Conservation (phyloP, 2,113 vertebrate genomes). For the Nannobrachium achirus region DNA sequence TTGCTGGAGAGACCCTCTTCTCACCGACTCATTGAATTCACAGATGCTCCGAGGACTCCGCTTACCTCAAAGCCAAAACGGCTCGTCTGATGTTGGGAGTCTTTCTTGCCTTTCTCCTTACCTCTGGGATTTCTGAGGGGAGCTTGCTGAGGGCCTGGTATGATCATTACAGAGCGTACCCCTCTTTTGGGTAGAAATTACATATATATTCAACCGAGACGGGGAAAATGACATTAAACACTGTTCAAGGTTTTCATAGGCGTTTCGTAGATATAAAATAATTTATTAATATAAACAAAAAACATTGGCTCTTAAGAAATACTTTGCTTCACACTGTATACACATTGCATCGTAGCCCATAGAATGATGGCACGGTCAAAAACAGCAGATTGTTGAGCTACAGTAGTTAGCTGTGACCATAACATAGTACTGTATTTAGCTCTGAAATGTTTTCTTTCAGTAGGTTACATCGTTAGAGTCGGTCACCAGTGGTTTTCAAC, state of each 20-base stretch:
- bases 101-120: slow-evolving; percentile 41
- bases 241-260: slow-evolving; percentile 28
- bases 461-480: not conserved
- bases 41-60: slow-evolving; percentile 66
- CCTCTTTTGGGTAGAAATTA: slow-evolving; percentile 50
- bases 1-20: slow-evolving; percentile 24
- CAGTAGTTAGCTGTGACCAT: slow-evolving; percentile 27
- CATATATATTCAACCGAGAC: slow-evolving; percentile 50
- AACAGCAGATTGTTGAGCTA: slow-evolving; percentile 18
- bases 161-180: slow-evolving; percentile 58
- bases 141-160: slow-evolving; percentile 65
- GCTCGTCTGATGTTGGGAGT: slow-evolving; percentile 49
- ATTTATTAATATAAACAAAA: slow-evolving; percentile 67
- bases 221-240: slow-evolving; percentile 2
- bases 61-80: slow-evolving; percentile 54
- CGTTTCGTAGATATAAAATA: slow-evolving; percentile 57
- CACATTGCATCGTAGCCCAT: slow-evolving; percentile 14
- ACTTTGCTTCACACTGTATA: slow-evolving; percentile 3
- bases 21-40: slow-evolving; percentile 51
- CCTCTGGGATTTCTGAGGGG: slow-evolving; percentile 55
- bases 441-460: slow-evolving; percentile 26
- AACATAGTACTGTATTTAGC: slow-evolving; percentile 6
- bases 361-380: slow-evolving; percentile 12
- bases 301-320: slow-evolving; percentile 39
- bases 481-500: not conserved